Evolutionary conservation across 2,113 vertebrate species (phyloP).

Genomic region (Murina feae): DNA sequence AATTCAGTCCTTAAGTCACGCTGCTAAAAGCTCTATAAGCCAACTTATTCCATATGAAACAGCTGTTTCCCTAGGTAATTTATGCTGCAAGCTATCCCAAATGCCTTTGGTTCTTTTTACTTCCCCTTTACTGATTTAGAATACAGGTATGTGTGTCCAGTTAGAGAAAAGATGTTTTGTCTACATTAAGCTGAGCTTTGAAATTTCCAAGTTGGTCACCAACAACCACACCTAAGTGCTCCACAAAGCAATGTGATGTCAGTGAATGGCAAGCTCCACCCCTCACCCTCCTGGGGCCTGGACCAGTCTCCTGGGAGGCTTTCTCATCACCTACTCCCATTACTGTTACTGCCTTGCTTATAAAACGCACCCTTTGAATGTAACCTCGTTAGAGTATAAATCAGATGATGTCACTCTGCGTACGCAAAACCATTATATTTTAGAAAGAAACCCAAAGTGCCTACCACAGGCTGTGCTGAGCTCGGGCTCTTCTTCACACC

Average conservation of each 20-base stretch:
- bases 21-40: background rate
- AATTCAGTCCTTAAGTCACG: background rate
- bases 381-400: background rate
- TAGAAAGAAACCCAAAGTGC: background rate
- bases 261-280: background rate
- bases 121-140: conserved; percentile 40
- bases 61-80: background rate
- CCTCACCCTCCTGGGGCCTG: background rate
- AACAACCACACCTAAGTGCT: background rate
- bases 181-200: conserved; percentile 60
- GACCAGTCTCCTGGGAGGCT: background rate
- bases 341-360: background rate
- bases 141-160: conserved; percentile 38
- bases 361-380: background rate
- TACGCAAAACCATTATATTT: background rate
- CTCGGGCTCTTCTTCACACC: background rate
- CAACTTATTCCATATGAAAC: background rate
- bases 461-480: background rate
- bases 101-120: background rate
- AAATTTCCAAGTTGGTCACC: conserved; percentile 11
- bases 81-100: conserved; percentile 54
- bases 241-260: background rate
- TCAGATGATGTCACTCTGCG: background rate
- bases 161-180: background rate
- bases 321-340: background rate